These are phyloP conservation scores for Montifringilla adamsi DNA, from an alignment of 2,113 vertebrate genomes.

Conservation along the genomic window DNA sequence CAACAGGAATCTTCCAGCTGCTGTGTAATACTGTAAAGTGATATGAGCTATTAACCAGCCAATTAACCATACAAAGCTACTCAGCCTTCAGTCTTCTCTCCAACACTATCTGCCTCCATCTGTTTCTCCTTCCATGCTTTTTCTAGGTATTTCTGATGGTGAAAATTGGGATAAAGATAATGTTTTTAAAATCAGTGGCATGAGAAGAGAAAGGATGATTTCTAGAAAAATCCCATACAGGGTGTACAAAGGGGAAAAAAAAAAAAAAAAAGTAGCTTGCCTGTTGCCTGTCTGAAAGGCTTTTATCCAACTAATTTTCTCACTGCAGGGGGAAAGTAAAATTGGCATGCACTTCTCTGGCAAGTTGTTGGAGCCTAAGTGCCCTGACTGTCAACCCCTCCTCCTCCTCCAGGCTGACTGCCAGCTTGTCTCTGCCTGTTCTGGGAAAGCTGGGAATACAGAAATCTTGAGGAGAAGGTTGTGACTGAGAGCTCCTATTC, in stretches of 20 bases:
- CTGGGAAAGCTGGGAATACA: background rate
- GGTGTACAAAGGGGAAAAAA: background rate
- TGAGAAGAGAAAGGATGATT: background rate
- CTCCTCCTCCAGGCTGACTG: conserved; percentile 2
- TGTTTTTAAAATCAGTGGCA: background rate
- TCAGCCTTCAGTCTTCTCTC: background rate
- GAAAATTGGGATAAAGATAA: background rate
- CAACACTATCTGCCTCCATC: background rate
- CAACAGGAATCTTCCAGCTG: rapidly evolving
- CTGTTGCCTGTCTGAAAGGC: conserved; percentile 8
- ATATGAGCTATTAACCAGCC: background rate
- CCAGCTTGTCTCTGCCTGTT: background rate
- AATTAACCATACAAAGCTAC: background rate
- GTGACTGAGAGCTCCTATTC: background rate
- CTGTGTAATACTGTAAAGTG: background rate
- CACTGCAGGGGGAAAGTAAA: conserved; percentile 13
- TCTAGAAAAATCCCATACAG: background rate
- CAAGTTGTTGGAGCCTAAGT: background rate
- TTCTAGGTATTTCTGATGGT: background rate
- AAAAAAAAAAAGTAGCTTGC: background rate
- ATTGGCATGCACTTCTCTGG: background rate
- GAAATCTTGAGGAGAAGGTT: background rate
- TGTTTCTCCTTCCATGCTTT: background rate
- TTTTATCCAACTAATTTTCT: conserved; percentile 49
- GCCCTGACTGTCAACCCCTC: background rate